These are phyloP conservation scores for Panagrolaimus sp. DNA, from an alignment of 1,140 invertebrate genomes.

Conservation along the genomic window DNA sequence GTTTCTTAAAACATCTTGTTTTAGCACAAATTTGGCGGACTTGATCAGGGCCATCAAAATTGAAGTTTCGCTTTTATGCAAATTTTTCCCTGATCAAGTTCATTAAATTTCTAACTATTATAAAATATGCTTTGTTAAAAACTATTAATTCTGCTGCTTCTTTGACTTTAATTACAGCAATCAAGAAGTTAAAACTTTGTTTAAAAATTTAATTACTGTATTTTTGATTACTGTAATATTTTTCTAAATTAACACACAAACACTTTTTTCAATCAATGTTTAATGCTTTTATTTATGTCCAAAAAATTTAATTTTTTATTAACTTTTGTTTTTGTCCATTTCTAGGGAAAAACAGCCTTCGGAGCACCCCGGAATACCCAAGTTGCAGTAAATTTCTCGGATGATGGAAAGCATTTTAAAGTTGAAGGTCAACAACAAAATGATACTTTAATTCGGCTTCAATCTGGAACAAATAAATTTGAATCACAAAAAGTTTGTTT, in stretches of 20 bases:
- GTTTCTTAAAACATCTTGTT: no score
- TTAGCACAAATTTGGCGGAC: no score
- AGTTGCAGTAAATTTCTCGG: slow-evolving; percentile 50
- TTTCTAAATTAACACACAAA: slow-evolving; percentile 19
- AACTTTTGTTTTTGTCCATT: slow-evolving; percentile 20
- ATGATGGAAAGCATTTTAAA: slow-evolving; percentile 31
- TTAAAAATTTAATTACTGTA: no score
- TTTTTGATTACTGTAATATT: no score
- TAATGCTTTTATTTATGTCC: not conserved
- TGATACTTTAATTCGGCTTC: slow-evolving; percentile 43
- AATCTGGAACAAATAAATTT: slow-evolving; percentile 45
- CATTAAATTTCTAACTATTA: no score
- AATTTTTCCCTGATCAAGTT: no score
- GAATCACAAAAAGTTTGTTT: slow-evolving; percentile 49
- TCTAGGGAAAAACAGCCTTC: slow-evolving; percentile 56
- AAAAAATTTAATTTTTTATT: slow-evolving; percentile 21
- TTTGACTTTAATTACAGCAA: no score
- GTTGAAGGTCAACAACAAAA: slow-evolving; percentile 27
- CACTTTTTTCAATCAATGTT: slow-evolving; percentile 18
- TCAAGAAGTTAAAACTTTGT: no score
- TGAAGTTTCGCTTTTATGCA: no score
- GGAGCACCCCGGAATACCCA: slow-evolving; percentile 57
- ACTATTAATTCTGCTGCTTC: no score
- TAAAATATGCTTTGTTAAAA: no score
- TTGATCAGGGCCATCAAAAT: no score